Evolutionary conservation across 2,888 invertebrate genomes (phyloP).

Genomic region (Sturmia bella): DNA sequence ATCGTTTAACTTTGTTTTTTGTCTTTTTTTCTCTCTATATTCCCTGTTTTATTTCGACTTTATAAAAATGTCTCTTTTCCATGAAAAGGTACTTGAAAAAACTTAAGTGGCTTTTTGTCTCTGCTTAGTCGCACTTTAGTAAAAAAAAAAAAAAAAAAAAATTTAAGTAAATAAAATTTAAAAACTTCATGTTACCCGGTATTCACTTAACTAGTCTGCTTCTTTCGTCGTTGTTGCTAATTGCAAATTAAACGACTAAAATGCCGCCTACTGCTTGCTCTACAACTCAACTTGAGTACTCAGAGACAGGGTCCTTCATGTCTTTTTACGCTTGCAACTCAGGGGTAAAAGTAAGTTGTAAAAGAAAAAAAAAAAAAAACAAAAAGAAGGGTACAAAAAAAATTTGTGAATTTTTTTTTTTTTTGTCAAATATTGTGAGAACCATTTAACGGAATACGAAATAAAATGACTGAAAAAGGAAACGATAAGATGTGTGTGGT

Average conservation of each 20-base stretch:
- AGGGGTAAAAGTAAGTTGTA: too few relatives aligned
- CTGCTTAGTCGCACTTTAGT: background rate
- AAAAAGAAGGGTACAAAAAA: background rate
- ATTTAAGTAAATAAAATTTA: constrained; percentile 38
- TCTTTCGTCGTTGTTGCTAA: too few relatives aligned
- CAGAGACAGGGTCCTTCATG: constrained; percentile 12
- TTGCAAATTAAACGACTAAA: constrained; percentile 16
- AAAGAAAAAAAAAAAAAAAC: too few relatives aligned
- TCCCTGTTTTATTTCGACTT: too few relatives aligned
- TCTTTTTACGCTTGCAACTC: too few relatives aligned
- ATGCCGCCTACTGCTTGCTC: constrained; percentile 41
- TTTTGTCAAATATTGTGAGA: constrained; percentile 10
- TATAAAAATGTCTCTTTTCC: too few relatives aligned
- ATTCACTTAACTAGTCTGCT: background rate
- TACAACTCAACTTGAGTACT: constrained; percentile 28
- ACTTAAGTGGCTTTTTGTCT: background rate
- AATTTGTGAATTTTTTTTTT: background rate
- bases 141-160: background rate
- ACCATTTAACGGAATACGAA: constrained; percentile 31
- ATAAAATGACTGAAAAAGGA: constrained; percentile 7
- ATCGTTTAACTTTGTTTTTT: too few relatives aligned
- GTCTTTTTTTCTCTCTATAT: too few relatives aligned
- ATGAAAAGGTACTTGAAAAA: too few relatives aligned
- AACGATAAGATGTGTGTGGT: constrained; percentile 38
- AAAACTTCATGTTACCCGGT: constrained; percentile 30